Percentiles rank a stretch among this genome's conserved stretches.
Evolutionary conservation across 2,888 invertebrate genomes (phyloP).

Genomic region (Steinernema carpocapsae): DNA sequence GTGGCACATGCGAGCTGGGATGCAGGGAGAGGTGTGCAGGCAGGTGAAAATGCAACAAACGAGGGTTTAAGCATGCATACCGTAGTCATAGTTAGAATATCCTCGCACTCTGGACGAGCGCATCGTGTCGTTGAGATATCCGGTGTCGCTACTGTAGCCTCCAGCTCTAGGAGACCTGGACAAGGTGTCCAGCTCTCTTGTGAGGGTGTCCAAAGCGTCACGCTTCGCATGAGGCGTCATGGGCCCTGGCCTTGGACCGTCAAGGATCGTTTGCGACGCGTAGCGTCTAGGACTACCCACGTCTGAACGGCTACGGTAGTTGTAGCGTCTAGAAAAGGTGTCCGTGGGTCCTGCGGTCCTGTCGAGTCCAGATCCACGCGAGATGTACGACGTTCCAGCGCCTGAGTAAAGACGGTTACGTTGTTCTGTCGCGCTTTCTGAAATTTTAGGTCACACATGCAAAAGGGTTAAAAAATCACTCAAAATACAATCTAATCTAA

Average conservation of each 20-base stretch:
- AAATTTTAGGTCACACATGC: constrained; percentile 33
- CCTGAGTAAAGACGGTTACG: constrained; percentile 63
- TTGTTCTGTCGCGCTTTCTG: constrained; percentile 39
- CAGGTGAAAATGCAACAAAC: background rate
- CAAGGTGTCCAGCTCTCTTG: constrained; percentile 68
- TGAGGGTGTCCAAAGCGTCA: constrained; percentile 67
- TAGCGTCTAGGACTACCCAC: constrained; percentile 65
- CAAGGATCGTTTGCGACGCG: constrained; percentile 67
- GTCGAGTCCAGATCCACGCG: constrained; percentile 52
- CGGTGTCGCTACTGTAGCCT: constrained; percentile 57
- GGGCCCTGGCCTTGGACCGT: constrained; percentile 68
- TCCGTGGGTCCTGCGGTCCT: constrained; percentile 51
- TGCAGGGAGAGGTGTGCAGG: constrained; percentile 3
- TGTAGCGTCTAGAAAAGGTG: constrained; percentile 62
- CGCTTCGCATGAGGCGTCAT: constrained; percentile 65
- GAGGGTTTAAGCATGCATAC: constrained; percentile 47
- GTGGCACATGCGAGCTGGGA: background rate
- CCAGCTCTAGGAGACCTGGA: constrained; percentile 59
- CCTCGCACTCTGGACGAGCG: constrained; percentile 53
- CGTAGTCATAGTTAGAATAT: constrained; percentile 66
- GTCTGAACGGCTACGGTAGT: constrained; percentile 68
- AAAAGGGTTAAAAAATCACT: constrained; percentile 20
- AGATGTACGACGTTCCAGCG: constrained; percentile 58
- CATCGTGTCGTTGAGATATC: constrained; percentile 63
- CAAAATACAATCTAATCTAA: background rate